Evolutionary conservation across 2,797 vertebrate genomes (phyloP), one percentile per base, ranked within the genome.

Genomic region (Scleropages formosus): DNA sequence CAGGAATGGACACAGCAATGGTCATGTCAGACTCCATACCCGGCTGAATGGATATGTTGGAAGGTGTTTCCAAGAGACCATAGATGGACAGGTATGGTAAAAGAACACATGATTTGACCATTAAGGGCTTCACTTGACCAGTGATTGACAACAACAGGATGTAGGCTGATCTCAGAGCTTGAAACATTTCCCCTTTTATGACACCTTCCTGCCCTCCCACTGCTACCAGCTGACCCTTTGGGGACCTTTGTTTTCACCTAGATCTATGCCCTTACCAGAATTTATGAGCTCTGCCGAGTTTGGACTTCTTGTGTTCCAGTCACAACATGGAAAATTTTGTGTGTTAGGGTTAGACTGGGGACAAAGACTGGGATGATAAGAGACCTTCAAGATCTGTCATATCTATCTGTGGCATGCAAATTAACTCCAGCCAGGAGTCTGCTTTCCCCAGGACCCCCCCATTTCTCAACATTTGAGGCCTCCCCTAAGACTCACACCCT

Each of bases 31-130:
- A 75, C 85, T 83, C 26, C 85, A 84, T 72, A 77, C 79, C 84
- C 88, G 74, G 20, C 86, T 75, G 78, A 79, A 8, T 0, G 92
- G 85, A 76, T 81, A 89, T 0, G 89, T 97, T 78, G 96, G 96
- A 64, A 92, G 92, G 79, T 98, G 96, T 80, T 98, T 96, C 86
- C 94, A 91, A 82, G 95, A 94, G 74, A 90, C 92, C 4, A 80
- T 93, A 0, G 92, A 95, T 3, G 95, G 95, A 80, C 93, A 96
- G 96, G 96, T 98, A 90, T 87, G 83, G 31, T 68, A 18, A 13
- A 56, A 6, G 0, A 49, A 69, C 31, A 39, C 59, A 8, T 69
- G 69, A 39, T 2, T 31, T 39, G 20, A 24, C 18, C 20, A 16
- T 3, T 22, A 18, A 46, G 13, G n/a, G 70, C 44, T 58, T 73